Evolutionary conservation across 2,888 invertebrate species (phyloP).

Genomic region (Malachius bipustulatus): DNA sequence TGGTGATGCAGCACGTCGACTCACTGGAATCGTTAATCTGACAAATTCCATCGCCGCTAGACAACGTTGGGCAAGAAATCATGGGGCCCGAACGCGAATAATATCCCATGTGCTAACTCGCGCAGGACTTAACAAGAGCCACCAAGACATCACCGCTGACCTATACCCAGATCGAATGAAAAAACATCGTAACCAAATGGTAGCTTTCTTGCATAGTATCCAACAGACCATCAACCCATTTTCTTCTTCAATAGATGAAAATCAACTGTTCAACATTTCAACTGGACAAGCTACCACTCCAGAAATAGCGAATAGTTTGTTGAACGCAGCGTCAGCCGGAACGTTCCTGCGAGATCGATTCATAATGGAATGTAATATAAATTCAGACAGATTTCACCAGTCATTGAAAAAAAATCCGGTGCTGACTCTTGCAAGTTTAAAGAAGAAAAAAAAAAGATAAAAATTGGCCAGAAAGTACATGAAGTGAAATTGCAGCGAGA

Average conservation of each 20-base stretch:
- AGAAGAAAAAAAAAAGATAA: conserved; percentile 10
- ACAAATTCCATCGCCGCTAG: conserved; percentile 22
- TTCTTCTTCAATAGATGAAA: conserved; percentile 14
- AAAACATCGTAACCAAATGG: conserved; percentile 12
- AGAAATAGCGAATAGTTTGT: conserved; percentile 17
- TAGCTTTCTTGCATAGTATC: conserved; percentile 13
- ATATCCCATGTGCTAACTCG: conserved; percentile 18
- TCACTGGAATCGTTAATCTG: conserved; percentile 20
- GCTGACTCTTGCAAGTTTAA: conserved; percentile 16
- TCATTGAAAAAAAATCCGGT: conserved; percentile 15
- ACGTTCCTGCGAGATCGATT: conserved; percentile 12
- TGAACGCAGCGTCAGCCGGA: conserved; percentile 16
- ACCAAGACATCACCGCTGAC: conserved; percentile 8
- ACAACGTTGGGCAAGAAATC: conserved; percentile 22
- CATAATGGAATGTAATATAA: conserved; percentile 17
- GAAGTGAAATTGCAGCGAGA: conserved; percentile 17
- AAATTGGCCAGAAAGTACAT: conserved; percentile 15
- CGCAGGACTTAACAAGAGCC: conserved; percentile 14
- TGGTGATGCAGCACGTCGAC: conserved; percentile 21
- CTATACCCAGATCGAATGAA: conserved; percentile 11
- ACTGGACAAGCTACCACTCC: conserved; percentile 20
- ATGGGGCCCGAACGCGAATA: conserved; percentile 18
- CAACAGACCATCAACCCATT: conserved; percentile 20
- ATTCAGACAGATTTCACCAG: conserved; percentile 14
- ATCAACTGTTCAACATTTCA: conserved; percentile 19